Evolutionary conservation across 2,797 vertebrate species (phyloP).

Genomic region (Diglossa cyanea): DNA sequence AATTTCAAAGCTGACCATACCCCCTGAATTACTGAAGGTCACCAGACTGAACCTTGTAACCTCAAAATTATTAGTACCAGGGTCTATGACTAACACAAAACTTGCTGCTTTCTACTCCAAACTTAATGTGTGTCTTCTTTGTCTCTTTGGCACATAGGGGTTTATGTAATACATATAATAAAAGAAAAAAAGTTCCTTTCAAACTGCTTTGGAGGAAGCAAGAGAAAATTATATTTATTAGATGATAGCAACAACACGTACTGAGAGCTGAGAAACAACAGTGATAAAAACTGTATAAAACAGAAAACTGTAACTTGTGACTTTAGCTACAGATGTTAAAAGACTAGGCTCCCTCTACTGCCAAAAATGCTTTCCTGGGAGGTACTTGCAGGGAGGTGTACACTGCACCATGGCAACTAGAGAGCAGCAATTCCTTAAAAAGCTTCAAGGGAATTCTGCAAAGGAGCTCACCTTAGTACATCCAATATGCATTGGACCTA

Average conservation of each 20-base stretch:
- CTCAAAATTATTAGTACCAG: not conserved
- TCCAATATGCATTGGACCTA: not conserved
- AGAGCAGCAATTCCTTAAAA: not conserved
- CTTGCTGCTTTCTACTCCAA: not conserved
- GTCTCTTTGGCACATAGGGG: not conserved
- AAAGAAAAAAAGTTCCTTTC: not conserved
- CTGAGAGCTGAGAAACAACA: not conserved
- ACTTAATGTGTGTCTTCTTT: not conserved
- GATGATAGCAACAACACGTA: not conserved
- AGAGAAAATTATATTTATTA: not conserved
- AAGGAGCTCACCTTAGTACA: not conserved
- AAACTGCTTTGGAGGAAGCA: not conserved
- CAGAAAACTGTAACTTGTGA: not conserved
- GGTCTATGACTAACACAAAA: not conserved
- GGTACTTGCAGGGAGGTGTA: not conserved
- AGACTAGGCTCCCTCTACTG: not conserved
- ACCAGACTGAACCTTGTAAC: not conserved
- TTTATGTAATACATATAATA: not conserved
- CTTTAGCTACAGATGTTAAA: not conserved
- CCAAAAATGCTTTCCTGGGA: not conserved
- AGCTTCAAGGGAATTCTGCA: not conserved
- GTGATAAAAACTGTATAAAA: not conserved
- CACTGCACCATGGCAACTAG: not conserved
- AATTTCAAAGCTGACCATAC: not conserved
- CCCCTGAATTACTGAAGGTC: not conserved